phyloP scores from a whole-genome alignment of 2,888 invertebrate species.

The Nephrotoma flavescens region DNA sequence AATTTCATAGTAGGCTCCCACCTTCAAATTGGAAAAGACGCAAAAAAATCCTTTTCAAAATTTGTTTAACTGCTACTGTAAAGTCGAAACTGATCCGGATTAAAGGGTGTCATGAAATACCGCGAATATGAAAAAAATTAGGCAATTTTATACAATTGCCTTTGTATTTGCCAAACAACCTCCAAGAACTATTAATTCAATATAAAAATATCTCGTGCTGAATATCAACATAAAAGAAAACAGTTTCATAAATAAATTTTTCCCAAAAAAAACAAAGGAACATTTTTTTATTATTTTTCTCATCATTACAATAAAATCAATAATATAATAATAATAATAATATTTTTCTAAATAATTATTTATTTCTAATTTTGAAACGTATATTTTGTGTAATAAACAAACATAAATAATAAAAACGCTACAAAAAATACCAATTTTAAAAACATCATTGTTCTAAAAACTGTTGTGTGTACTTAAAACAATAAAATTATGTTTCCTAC shows the following conservation, averaged over 20 bases:
- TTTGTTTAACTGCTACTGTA: no score
- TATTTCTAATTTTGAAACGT: not conserved
- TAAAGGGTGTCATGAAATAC: no score
- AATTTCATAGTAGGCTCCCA: no score
- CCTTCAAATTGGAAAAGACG: no score
- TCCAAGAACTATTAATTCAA: no score
- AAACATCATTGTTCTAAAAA: not conserved
- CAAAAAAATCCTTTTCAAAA: no score
- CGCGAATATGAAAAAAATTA: no score
- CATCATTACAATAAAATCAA: not conserved
- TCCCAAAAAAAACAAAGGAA: not conserved
- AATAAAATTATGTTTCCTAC: not conserved
- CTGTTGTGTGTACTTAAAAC: not conserved
- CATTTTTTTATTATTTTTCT: not conserved
- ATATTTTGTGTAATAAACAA: not conserved
- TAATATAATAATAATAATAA: not conserved
- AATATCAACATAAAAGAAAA: no score
- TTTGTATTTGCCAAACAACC: no score
- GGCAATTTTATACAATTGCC: no score
- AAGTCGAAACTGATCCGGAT: no score
- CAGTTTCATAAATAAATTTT: not conserved
- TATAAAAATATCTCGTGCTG: no score
- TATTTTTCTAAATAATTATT: not conserved
- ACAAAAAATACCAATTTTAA: not conserved
- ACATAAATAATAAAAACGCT: not conserved